phyloP scores from a whole-genome alignment of 2,797 vertebrate genomes.

The Parambassis ranga region DNA sequence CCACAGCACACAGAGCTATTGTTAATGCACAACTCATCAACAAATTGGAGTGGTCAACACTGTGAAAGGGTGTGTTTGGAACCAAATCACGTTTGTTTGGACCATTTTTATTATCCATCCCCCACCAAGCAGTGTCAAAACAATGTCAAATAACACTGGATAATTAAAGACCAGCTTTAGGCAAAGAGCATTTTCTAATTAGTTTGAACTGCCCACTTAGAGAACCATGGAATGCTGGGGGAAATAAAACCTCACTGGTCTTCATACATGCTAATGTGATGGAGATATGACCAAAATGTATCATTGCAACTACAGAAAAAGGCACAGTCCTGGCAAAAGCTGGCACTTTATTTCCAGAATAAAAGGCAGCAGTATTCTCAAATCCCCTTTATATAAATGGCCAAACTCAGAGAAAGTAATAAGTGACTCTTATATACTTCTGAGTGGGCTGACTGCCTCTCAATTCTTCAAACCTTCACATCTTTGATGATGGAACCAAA shows the following conservation, averaged over 20 bases:
- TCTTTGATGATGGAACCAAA: constrained; percentile 13
- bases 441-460: background rate
- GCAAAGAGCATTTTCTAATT: too few species aligned
- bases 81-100: too few species aligned
- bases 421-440: constrained; percentile 9
- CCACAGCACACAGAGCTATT: too few species aligned
- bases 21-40: too few species aligned
- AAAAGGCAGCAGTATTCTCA: background rate
- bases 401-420: constrained; percentile 16
- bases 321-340: background rate
- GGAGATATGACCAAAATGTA: background rate
- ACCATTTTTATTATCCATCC: too few species aligned
- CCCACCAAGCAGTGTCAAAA: too few species aligned
- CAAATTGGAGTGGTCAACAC: too few species aligned
- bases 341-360: background rate
- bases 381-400: background rate
- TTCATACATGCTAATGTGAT: background rate
- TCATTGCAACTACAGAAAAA: too few species aligned
- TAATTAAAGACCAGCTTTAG: too few species aligned
- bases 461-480: constrained; percentile 18
- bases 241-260: background rate
- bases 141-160: too few species aligned
- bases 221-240: background rate
- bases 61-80: too few species aligned
- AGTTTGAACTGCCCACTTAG: too few species aligned